phyloP scores from a whole-genome alignment of 2,113 vertebrate genomes.

The Phrynocephalus versicolor region DNA sequence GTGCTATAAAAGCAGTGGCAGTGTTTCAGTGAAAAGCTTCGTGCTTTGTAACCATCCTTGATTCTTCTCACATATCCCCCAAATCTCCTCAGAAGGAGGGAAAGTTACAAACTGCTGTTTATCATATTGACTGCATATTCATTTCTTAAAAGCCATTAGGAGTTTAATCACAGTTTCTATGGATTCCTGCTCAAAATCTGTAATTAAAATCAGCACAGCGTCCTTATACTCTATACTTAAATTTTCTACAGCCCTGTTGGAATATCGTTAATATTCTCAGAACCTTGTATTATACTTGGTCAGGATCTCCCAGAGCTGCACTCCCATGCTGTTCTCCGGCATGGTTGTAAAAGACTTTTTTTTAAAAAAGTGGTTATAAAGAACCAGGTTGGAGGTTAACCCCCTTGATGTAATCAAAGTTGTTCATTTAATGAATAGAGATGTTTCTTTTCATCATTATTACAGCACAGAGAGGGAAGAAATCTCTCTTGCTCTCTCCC shows the following conservation, averaged over 20 bases:
- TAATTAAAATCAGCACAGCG: constrained; percentile 74
- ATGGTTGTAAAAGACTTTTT: constrained; percentile 30
- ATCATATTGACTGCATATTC: constrained; percentile 69
- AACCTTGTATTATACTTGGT: constrained; percentile 47
- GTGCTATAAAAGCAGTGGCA: neutral
- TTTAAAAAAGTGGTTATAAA: constrained; percentile 30
- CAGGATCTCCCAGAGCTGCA: constrained; percentile 27
- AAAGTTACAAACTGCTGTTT: constrained; percentile 55
- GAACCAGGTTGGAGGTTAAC: constrained; percentile 56
- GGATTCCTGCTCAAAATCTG: constrained; percentile 71
- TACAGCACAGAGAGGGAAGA: constrained; percentile 28
- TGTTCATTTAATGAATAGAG: constrained; percentile 59
- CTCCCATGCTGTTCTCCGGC: constrained; percentile 35
- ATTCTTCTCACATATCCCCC: neutral
- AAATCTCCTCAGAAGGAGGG: constrained; percentile 42
- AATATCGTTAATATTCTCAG: constrained; percentile 64
- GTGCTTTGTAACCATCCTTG: neutral
- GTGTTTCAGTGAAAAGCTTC: neutral
- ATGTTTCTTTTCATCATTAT: constrained; percentile 62
- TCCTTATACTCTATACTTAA: constrained; percentile 60
- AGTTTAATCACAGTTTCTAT: constrained; percentile 73
- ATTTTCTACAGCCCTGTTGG: constrained; percentile 48
- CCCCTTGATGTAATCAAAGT: constrained; percentile 44
- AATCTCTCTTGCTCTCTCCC: neutral
- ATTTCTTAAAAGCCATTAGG: constrained; percentile 73